Evolutionary conservation across 2,888 invertebrate species (phyloP).

Genomic region (Tupiocoris notatus): DNA sequence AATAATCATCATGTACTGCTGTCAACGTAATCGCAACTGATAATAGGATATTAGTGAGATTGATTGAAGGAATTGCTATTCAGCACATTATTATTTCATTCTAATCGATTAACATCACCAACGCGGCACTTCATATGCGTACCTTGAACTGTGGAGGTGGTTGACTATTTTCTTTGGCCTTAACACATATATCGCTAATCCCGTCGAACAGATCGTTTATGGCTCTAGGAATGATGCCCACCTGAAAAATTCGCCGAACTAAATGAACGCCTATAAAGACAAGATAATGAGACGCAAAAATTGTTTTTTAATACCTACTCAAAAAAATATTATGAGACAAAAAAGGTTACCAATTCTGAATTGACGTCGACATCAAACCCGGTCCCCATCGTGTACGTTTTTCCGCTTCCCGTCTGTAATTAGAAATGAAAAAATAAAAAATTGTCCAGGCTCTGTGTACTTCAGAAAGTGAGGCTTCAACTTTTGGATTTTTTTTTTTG

Average conservation of each 20-base stretch:
- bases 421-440: constrained; percentile 21
- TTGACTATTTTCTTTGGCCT: constrained; percentile 63
- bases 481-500: too few species aligned
- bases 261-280: too few species aligned
- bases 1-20: too few species aligned
- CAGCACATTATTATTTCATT: too few species aligned
- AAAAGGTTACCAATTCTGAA: constrained; percentile 51
- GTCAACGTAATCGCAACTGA: too few species aligned
- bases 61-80: too few species aligned
- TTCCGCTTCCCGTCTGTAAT: constrained; percentile 90
- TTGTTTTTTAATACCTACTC: too few species aligned
- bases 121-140: neutral
- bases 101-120: neutral
- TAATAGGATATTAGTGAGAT: too few species aligned
- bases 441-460: neutral
- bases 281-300: too few species aligned
- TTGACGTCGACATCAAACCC: constrained; percentile 76
- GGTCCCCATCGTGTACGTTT: constrained; percentile 99
- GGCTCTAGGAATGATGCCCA: constrained; percentile 94
- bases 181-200: constrained; percentile 63
- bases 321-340: too few species aligned
- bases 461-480: too few species aligned
- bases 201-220: constrained; percentile 88
- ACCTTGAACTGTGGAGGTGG: constrained; percentile 72
- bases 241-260: constrained; percentile 53